phyloP scores from a whole-genome alignment of 2,888 invertebrate genomes.

The Pyrochroa serraticornis region DNA sequence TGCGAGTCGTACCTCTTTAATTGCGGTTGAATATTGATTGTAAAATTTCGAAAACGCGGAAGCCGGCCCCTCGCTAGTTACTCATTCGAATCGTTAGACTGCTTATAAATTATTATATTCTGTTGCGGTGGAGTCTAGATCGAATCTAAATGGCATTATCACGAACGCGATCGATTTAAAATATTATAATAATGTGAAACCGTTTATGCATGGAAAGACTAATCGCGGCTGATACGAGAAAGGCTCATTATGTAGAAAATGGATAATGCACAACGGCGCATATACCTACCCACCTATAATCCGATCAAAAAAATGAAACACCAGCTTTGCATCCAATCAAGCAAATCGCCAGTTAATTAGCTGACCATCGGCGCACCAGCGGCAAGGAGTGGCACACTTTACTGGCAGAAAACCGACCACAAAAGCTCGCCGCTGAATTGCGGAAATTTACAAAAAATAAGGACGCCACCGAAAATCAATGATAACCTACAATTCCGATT shows the following conservation, averaged over 20 bases:
- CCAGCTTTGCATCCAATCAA: constrained; percentile 55
- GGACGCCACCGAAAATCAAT: no score
- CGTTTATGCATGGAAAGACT: constrained; percentile 51
- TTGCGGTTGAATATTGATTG: constrained; percentile 13
- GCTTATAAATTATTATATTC: constrained; percentile 37
- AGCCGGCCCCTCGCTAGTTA: constrained; percentile 24
- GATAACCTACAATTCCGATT: no score
- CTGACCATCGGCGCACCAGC: constrained; percentile 35
- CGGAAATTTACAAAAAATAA: no score
- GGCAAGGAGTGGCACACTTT: constrained; percentile 39
- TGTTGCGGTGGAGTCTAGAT: constrained; percentile 27
- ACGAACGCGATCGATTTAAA: constrained; percentile 51
- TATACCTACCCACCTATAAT: constrained; percentile 30
- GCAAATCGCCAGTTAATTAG: constrained; percentile 55
- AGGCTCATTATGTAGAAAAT: constrained; percentile 54
- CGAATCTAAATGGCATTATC: constrained; percentile 54
- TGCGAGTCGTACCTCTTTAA: neutral
- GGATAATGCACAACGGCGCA: constrained; percentile 49
- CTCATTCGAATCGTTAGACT: neutral
- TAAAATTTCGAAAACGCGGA: constrained; percentile 40
- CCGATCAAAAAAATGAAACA: constrained; percentile 30
- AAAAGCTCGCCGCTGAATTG: no score
- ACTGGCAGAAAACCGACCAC: neutral
- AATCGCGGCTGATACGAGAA: constrained; percentile 51
- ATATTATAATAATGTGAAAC: constrained; percentile 53